A percentile compares a stretch with the other conserved stretches of the same genome.
These are phyloP conservation scores for Acanthosepion esculentum DNA, from an alignment of 2,888 invertebrate species.

Conservation along the genomic window DNA sequence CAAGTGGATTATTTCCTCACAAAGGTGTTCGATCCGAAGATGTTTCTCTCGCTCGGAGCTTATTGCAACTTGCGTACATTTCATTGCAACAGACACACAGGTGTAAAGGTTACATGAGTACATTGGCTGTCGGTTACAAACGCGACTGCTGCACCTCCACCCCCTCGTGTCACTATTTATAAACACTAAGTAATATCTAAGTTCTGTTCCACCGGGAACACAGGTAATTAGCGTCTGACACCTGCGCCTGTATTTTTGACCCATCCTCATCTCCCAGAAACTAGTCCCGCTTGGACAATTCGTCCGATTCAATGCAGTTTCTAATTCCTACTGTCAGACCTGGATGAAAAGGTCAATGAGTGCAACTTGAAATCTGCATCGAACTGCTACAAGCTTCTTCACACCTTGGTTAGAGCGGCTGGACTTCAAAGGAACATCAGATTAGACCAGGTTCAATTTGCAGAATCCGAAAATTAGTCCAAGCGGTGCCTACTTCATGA, in stretches of 20 bases:
- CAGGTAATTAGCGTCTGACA: constrained; percentile 16
- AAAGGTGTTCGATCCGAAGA: background rate
- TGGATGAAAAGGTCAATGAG: background rate
- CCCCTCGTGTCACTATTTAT: background rate
- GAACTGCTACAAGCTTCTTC: background rate
- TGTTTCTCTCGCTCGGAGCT: background rate
- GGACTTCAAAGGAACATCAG: background rate
- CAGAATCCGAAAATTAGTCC: background rate
- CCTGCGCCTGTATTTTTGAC: background rate
- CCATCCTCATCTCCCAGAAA: background rate
- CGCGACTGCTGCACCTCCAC: background rate
- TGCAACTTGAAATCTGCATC: background rate
- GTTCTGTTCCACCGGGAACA: background rate
- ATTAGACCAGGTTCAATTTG: background rate
- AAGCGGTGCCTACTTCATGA: background rate
- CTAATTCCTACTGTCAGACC: background rate
- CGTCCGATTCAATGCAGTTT: background rate
- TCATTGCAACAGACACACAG: background rate
- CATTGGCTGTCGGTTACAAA: background rate
- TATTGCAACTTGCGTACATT: background rate
- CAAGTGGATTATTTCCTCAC: background rate
- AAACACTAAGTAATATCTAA: background rate
- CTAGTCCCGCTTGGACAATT: background rate
- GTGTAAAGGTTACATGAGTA: background rate
- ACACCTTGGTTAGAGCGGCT: background rate